Evolutionary conservation across 2,113 vertebrate genomes (phyloP).

Genomic region (Astur gentilis): DNA sequence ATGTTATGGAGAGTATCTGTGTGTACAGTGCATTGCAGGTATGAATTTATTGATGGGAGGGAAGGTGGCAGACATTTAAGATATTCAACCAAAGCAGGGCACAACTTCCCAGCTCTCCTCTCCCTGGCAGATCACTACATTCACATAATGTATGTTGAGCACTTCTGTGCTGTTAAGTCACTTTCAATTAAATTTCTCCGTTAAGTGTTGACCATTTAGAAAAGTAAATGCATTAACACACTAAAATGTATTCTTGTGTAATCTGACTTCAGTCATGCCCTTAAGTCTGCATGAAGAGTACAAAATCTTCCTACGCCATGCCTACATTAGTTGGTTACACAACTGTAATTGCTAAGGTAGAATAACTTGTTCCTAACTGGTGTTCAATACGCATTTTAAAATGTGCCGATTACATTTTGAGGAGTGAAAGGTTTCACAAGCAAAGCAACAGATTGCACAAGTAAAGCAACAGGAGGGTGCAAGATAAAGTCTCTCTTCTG

Average conservation of each 20-base stretch:
- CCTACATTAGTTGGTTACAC: neutral
- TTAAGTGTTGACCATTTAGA: neutral
- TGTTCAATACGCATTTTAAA: neutral
- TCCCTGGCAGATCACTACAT: neutral
- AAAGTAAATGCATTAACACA: neutral
- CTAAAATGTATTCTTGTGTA: neutral
- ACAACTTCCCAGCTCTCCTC: neutral
- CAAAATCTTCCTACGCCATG: neutral
- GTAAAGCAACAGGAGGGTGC: neutral
- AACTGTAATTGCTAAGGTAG: neutral
- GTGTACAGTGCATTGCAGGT: neutral
- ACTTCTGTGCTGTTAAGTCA: neutral
- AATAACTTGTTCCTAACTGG: neutral
- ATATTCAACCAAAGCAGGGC: neutral
- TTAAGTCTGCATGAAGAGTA: neutral
- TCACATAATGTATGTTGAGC: neutral
- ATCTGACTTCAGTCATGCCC: neutral
- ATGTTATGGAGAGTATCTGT: neutral
- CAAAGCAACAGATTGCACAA: neutral
- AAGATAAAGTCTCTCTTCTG: neutral
- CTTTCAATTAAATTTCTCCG: neutral
- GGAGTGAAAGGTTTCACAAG: neutral
- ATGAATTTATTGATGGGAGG: neutral
- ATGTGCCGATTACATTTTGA: rapidly evolving
- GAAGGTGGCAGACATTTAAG: neutral